These are phyloP conservation scores for Bagarius yarrelli DNA, from an alignment of 2,113 vertebrate genomes.

Conservation along the genomic window DNA sequence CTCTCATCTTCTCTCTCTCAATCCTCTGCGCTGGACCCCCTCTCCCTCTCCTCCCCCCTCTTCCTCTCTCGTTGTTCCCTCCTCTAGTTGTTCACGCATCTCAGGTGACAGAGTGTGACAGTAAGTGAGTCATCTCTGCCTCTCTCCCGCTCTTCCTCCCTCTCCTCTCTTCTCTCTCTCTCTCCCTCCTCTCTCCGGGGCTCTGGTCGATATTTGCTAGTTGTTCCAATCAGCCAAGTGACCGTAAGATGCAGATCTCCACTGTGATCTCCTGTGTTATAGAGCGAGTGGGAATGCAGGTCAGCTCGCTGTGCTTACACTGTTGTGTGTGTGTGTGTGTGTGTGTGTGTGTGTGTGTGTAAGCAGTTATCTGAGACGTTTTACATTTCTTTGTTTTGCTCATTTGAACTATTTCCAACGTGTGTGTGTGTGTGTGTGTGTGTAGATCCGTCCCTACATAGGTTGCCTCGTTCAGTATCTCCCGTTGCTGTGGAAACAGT, in stretches of 20 bases:
- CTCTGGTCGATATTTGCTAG: too few relatives aligned
- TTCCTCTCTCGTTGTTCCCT: conserved; percentile 94
- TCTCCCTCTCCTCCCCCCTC: too few relatives aligned
- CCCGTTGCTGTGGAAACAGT: conserved; percentile 96
- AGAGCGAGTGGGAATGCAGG: conserved; percentile 93
- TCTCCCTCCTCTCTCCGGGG: too few relatives aligned
- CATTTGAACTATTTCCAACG: not conserved
- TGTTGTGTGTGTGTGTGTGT: not conserved
- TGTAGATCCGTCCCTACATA: conserved; percentile 81
- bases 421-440: conserved; percentile 22
- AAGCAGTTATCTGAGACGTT: not conserved
- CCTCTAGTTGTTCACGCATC: conserved; percentile 89
- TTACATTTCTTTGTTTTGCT: too few relatives aligned
- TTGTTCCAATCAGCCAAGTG: too few relatives aligned
- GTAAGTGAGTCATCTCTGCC: too few relatives aligned
- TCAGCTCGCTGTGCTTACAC: conserved; percentile 57
- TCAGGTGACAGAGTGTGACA: conserved; percentile 96
- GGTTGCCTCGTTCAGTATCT: conserved; percentile 95
- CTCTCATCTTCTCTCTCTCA: too few relatives aligned
- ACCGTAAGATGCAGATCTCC: conserved; percentile 98
- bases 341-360: not conserved
- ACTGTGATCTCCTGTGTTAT: conserved; percentile 96
- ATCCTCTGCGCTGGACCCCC: too few relatives aligned
- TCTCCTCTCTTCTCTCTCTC: too few relatives aligned
- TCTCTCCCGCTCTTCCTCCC: too few relatives aligned